Base-by-base conservation (phyloP, 2,113 vertebrate genomes). In the Austrofundulus limnaeus region DNA sequence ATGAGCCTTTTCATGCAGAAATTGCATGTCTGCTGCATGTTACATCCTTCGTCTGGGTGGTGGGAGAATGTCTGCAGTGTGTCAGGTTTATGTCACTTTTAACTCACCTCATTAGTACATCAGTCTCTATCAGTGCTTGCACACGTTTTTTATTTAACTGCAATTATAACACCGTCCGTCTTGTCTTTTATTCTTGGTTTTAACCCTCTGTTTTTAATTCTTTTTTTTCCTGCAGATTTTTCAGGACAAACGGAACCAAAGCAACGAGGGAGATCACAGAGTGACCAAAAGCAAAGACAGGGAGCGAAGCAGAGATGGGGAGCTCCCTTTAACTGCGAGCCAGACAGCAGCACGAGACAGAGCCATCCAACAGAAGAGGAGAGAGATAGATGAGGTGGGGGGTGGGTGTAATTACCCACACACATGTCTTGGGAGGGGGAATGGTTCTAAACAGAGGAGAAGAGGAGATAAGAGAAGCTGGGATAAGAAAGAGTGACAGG, bases 281-380 rank as follows among this genome's bases (percentile, higher is more conserved):
- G 54, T 46, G 43, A 61, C 17, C 19, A 74, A 60, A 20, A 77
- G 78, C 56, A n/a, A 66, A 64, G 83, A 80, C 51, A 15, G 66
- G 58, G 82, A 78, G 31, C 38, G 47, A 24, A 65, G 72, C 50
- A 51, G 66, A 66, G 75, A 73, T 2, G 7, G 67, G 65, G 83
- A 80, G 37, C 47, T 64, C 41, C 85, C 80, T 42, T 87, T 65
- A 51, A 61, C 75, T 23, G 75, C 61, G 12, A 86, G 74, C 64
- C 82, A 81, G 60, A 75, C 60, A 2, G 72, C 63, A 2, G 76
- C 81, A 66, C 85, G 89, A 72, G 89, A 85, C 68, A 55, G 79
- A 88, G 88, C 91, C 77, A 92, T 92, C 64, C 87, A 90, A 20
- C 79, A 74, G 65, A 92, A 90, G 77, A 90, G 89, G 82, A 81